phyloP scores from a whole-genome alignment of 2,888 invertebrate species.

The Xanthorhoe designata region DNA sequence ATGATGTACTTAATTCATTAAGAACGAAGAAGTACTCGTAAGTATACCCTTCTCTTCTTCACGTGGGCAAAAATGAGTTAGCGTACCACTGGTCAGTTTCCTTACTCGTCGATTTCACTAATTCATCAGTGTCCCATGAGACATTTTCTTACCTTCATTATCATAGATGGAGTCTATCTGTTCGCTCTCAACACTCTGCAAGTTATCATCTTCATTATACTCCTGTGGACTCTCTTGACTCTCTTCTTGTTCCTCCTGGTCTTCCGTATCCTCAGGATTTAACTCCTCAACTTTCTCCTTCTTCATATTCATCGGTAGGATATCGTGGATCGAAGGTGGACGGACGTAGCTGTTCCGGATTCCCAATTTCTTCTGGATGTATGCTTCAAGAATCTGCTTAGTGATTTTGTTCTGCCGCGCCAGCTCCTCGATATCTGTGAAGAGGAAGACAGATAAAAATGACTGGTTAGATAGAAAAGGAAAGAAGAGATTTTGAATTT shows the following conservation, averaged over 20 bases:
- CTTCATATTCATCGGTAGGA: slow-evolving; percentile 79
- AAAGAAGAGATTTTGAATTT: slow-evolving; percentile 46
- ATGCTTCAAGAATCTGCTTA: slow-evolving; percentile 90
- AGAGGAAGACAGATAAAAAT: slow-evolving; percentile 84
- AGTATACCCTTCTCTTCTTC: too few relatives aligned
- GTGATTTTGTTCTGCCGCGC: slow-evolving; percentile 91
- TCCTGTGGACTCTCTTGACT: slow-evolving; percentile 45
- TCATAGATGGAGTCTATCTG: slow-evolving; percentile 87
- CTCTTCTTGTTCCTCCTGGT: slow-evolving; percentile 11
- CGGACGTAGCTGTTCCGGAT: slow-evolving; percentile 79
- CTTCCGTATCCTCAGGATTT: slow-evolving; percentile 16
- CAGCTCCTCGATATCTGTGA: slow-evolving; percentile 85
- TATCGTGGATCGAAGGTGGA: slow-evolving; percentile 88
- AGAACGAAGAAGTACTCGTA: too few relatives aligned
- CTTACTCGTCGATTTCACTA: too few relatives aligned
- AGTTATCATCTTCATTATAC: slow-evolving; percentile 75
- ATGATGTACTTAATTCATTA: too few relatives aligned
- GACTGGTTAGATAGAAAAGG: slow-evolving; percentile 62
- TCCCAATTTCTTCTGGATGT: slow-evolving; percentile 89
- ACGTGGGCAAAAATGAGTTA: too few relatives aligned
- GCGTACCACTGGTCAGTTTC: too few relatives aligned
- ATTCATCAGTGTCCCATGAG: too few relatives aligned
- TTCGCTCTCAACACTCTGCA: slow-evolving; percentile 90
- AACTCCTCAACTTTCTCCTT: slow-evolving; percentile 50
- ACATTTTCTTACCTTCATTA: slow-evolving; percentile 80